phyloP scores from a whole-genome alignment of 2,797 vertebrate genomes.

The Hydrophis major region DNA sequence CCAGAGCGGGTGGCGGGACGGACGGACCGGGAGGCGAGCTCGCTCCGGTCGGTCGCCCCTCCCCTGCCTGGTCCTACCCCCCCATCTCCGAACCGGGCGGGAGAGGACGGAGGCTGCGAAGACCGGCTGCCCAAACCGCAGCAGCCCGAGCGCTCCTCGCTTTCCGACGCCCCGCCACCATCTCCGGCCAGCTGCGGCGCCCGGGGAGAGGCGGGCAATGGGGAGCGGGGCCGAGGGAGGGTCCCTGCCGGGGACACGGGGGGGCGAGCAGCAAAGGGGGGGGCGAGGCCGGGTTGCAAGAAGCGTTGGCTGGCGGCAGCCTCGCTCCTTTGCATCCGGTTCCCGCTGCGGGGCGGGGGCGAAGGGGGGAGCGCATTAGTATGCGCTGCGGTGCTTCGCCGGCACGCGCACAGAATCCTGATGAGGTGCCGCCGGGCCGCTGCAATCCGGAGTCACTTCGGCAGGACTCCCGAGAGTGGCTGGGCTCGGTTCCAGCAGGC shows the following conservation, averaged over 20 bases:
- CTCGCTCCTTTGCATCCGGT: not conserved
- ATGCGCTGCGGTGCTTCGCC: slow-evolving; percentile 11
- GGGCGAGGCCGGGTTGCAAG: slow-evolving; percentile 30
- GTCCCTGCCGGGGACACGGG: not conserved
- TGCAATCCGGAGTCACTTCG: slow-evolving; percentile 17
- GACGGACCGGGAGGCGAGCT: not conserved
- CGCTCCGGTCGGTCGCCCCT: not conserved
- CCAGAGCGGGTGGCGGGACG: not conserved
- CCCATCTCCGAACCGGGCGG: slow-evolving; percentile 45
- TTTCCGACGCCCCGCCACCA: not conserved
- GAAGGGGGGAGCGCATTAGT: slow-evolving; percentile 13
- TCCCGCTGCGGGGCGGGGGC: not conserved
- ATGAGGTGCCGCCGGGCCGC: not conserved
- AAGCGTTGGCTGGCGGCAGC: slow-evolving; percentile 26
- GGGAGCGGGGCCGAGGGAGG: not conserved
- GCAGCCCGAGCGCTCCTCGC: not conserved
- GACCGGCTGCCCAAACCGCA: not conserved
- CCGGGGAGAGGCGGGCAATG: not conserved
- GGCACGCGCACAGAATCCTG: slow-evolving; percentile 14
- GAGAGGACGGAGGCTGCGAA: slow-evolving; percentile 1
- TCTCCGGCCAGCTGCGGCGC: not conserved
- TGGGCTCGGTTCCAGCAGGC: not conserved
- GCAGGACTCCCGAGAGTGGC: not conserved
- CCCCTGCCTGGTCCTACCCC: not conserved
- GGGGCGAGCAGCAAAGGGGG: too few species aligned